These are phyloP conservation scores for Mystacides longicornis DNA, from an alignment of 2,888 invertebrate genomes.

Conservation along the genomic window DNA sequence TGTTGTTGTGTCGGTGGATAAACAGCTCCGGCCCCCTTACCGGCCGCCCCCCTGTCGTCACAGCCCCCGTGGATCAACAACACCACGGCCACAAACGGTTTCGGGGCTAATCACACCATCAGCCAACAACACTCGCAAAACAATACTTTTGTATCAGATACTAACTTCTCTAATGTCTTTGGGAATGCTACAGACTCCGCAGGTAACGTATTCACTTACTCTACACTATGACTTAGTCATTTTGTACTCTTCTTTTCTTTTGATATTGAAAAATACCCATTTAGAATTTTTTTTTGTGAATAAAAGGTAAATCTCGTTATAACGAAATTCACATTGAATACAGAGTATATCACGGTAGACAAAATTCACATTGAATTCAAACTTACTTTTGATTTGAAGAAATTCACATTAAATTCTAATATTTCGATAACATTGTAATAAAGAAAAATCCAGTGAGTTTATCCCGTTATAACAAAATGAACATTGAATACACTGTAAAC, in stretches of 20 bases:
- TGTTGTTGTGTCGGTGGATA: background rate
- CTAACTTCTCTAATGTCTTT: conserved; percentile 82
- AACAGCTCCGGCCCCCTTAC: conserved; percentile 34
- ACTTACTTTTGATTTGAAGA: too few relatives aligned
- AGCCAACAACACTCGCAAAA: conserved; percentile 29
- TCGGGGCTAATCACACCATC: conserved; percentile 22
- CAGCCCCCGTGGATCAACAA: conserved; percentile 44
- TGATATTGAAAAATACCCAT: background rate
- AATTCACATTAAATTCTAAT: too few relatives aligned
- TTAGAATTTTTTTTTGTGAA: background rate
- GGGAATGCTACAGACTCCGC: conserved; percentile 61
- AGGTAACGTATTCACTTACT: conserved; percentile 40
- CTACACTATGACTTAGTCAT: background rate
- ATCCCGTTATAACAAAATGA: too few relatives aligned
- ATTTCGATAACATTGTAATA: too few relatives aligned
- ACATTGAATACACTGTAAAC: too few relatives aligned
- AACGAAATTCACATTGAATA: too few relatives aligned
- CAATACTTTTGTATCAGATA: conserved; percentile 73
- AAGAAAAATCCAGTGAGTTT: too few relatives aligned
- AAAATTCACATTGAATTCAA: too few relatives aligned
- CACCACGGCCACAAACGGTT: conserved; percentile 30
- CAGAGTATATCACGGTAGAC: too few relatives aligned
- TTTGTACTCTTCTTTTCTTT: background rate
- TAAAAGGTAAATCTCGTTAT: too few relatives aligned
- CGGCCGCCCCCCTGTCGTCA: conserved; percentile 34